Conservation (phyloP, 2,113 vertebrate species). For the Tenebrosternarchus preto region DNA sequence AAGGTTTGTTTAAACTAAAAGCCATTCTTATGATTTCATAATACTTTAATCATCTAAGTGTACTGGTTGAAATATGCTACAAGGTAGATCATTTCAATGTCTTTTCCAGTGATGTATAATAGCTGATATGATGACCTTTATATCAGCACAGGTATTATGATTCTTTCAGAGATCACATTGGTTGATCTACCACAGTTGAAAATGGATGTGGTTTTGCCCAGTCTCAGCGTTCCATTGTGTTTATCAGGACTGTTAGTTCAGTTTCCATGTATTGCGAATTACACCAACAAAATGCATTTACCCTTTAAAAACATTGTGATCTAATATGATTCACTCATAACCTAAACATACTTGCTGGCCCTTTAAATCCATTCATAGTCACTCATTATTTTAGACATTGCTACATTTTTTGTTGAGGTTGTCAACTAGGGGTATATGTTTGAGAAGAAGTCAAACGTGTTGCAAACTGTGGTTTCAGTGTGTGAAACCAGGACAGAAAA, state of each 20-base stretch:
- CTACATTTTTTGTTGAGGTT: slow-evolving; percentile 9
- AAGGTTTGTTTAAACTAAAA: slow-evolving; percentile 36
- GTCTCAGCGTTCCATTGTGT: slow-evolving; percentile 38
- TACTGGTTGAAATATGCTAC: slow-evolving; percentile 49
- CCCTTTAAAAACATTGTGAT: slow-evolving; percentile 74
- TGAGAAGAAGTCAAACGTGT: slow-evolving; percentile 38
- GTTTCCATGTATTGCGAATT: slow-evolving; percentile 40
- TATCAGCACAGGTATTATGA: slow-evolving; percentile 18
- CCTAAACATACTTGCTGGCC: slow-evolving; percentile 51
- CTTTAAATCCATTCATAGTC: slow-evolving; percentile 53
- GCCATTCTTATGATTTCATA: slow-evolving; percentile 30
- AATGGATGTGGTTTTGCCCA: slow-evolving; percentile 36
- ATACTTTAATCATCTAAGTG: slow-evolving; percentile 26
- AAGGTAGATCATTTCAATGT: slow-evolving; percentile 38
- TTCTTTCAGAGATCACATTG: slow-evolving; percentile 22
- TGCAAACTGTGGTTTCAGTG: slow-evolving; percentile 50
- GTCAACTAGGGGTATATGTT: slow-evolving; percentile 25
- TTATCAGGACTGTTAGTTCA: slow-evolving; percentile 30
- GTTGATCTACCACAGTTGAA: not conserved
- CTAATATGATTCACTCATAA: slow-evolving; percentile 52
- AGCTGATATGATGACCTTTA: slow-evolving; percentile 21
- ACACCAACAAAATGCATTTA: slow-evolving; percentile 69
- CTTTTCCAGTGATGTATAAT: not conserved
- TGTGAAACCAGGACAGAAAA: slow-evolving; percentile 42
- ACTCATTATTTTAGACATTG: slow-evolving; percentile 14